A percentile compares a stretch with the other conserved stretches of the same genome.
Conservation (phyloP, 2,888 invertebrate species). For the Agriotes lineatus region DNA sequence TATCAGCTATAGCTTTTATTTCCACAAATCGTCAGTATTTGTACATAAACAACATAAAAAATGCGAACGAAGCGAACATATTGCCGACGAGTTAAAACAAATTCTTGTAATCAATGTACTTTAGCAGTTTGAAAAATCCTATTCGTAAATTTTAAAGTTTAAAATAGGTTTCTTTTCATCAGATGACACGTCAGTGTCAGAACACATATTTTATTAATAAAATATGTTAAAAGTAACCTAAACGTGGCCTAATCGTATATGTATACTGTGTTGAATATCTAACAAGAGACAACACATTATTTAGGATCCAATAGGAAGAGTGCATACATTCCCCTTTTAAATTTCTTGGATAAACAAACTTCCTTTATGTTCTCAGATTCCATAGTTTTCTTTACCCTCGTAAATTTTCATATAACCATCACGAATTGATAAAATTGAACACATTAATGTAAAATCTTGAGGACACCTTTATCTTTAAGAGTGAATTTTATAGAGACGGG, state of each 20-base stretch:
- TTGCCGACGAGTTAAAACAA: no score
- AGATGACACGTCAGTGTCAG: not conserved
- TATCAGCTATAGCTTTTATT: no score
- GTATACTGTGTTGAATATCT: not conserved
- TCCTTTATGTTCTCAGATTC: not conserved
- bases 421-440: no score
- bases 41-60: no score
- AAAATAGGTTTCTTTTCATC: not conserved
- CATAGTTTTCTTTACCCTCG: not conserved
- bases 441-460: no score
- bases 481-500: no score
- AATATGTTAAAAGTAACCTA: not conserved
- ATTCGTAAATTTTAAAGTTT: not conserved
- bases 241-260: not conserved
- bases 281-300: not conserved
- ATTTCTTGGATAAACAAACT: no score
- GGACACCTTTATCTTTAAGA: no score
- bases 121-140: not conserved
- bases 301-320: not conserved
- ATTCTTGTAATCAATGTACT: no score
- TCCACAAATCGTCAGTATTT: no score
- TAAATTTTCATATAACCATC: no score
- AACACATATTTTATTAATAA: conserved; percentile 1
- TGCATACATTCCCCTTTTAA: not conserved
- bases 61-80: no score